Evolutionary conservation across 2,888 invertebrate species (phyloP).

Genomic region (Lithophane semibrunnea): DNA sequence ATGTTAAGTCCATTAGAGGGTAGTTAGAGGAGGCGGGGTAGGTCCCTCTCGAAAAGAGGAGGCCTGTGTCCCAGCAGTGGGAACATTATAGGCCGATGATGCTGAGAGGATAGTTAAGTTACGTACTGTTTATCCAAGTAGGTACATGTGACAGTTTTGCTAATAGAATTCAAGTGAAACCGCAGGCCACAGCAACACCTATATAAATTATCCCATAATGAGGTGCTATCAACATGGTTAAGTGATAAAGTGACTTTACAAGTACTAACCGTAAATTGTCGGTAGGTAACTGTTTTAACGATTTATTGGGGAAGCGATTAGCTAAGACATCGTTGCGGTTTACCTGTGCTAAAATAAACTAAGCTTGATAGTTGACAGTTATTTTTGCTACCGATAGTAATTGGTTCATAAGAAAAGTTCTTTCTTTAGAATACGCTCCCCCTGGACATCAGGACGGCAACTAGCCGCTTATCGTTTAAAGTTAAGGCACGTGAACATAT

Average conservation of each 20-base stretch:
- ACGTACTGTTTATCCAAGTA: background rate
- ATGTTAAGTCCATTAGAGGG: background rate
- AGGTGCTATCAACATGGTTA: background rate
- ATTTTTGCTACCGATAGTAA: background rate
- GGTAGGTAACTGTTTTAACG: conserved; percentile 31
- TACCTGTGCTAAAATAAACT: background rate
- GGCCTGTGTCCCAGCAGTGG: too few species aligned
- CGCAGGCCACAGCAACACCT: background rate
- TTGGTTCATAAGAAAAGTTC: too few species aligned
- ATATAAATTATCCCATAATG: conserved; percentile 12
- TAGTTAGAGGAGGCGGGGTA: too few species aligned
- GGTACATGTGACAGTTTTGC: background rate
- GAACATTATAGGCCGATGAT: too few species aligned
- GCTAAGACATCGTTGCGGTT: conserved; percentile 2
- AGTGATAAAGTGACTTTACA: conserved; percentile 31
- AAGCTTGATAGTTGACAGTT: background rate
- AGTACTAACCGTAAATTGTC: conserved; percentile 9
- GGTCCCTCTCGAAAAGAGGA: too few species aligned
- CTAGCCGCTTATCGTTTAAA: too few species aligned
- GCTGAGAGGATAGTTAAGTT: too few species aligned
- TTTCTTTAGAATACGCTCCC: too few species aligned
- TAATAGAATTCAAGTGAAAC: background rate
- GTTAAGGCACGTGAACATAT: too few species aligned
- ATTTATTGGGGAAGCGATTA: conserved; percentile 41
- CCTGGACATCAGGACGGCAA: too few species aligned